phyloP scores from a whole-genome alignment of 1,140 invertebrate species.

The Manduca sexta region DNA sequence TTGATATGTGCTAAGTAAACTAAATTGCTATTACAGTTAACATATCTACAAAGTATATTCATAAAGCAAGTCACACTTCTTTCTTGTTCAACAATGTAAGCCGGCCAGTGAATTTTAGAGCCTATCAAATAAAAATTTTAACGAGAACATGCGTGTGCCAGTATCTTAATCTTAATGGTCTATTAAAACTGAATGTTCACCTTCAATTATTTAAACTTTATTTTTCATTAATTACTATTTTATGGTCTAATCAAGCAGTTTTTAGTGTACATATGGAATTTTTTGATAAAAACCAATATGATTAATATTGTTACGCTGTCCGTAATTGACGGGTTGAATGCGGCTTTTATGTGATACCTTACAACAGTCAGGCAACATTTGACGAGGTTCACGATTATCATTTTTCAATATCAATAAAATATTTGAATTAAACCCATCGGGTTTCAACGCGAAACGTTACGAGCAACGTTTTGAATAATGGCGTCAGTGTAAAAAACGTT shows the following conservation, averaged over 20 bases:
- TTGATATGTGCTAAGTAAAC: too few relatives aligned
- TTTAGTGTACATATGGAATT: not conserved
- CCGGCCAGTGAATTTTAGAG: not conserved
- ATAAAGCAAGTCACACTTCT: too few relatives aligned
- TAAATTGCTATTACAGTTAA: too few relatives aligned
- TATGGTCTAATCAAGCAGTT: constrained; percentile 5
- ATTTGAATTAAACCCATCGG: constrained; percentile 35
- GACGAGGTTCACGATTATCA: constrained; percentile 48
- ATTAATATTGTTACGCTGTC: constrained; percentile 33
- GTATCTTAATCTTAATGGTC: constrained; percentile 4
- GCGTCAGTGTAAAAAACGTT: constrained; percentile 56
- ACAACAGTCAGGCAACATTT: constrained; percentile 40
- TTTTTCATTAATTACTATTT: constrained; percentile 9
- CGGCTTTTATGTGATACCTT: constrained; percentile 5
- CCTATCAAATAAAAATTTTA: constrained; percentile 1
- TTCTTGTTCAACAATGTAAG: too few relatives aligned
- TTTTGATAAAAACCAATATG: constrained; percentile 32
- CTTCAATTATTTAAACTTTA: constrained; percentile 9
- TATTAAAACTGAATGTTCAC: constrained; percentile 6
- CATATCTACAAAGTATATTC: too few relatives aligned
- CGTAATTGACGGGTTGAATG: constrained; percentile 30
- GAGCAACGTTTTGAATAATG: constrained; percentile 65
- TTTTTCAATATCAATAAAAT: constrained; percentile 66
- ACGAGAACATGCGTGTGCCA: not conserved
- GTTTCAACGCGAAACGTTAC: constrained; percentile 62